Base-by-base conservation (phyloP, 2,888 invertebrate species). In the Sinhomidia bicolor region DNA sequence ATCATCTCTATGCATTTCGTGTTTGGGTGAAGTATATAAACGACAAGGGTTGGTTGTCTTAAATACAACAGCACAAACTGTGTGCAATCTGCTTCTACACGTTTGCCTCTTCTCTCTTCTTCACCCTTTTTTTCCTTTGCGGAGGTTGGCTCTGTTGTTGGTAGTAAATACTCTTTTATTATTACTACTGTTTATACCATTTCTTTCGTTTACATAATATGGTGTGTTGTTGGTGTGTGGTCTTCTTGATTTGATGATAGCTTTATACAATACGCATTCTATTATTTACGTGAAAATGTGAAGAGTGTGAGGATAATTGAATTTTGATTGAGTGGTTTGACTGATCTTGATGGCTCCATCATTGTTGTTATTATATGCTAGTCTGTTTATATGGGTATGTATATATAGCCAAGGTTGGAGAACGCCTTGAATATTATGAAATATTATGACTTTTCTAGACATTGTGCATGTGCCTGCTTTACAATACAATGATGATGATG, bases 301-400 rank as follows among this genome's bases (percentile, higher is more conserved):
- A 82, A 84, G 84, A 84, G 84, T 62, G 81, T 87, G 82, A 87
- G 60, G 74, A 82, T 87, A 87, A 91, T 91, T 91, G 91, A 89
- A 91, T 91, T 91, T 91, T 91, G 91, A 91, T 91, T 84, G 91
- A 91, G 91, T 91, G 90, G 84, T 85, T 82, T 83, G 80, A 85
- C 89, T 90, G 90, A 88, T 47, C 79, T 86, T 90, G 89, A 89
- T 84, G 89, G 83, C 84, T 89, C 78, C 79, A 74, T 85, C 79
- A 79, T 84, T n/a, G n/a, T n/a, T n/a, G n/a, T n/a, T n/a, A n/a
- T n/a, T n/a, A n/a, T n/a, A n/a, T n/a, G n/a, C n/a, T n/a, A n/a
- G n/a, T n/a, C n/a, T n/a, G n/a, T n/a, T n/a, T n/a, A n/a, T n/a
- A n/a, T n/a, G n/a, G 29, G 23, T 47, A 76, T 47, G 23, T 23